Conservation (phyloP, 1,140 invertebrate genomes). For the Drosophila murphyi region DNA sequence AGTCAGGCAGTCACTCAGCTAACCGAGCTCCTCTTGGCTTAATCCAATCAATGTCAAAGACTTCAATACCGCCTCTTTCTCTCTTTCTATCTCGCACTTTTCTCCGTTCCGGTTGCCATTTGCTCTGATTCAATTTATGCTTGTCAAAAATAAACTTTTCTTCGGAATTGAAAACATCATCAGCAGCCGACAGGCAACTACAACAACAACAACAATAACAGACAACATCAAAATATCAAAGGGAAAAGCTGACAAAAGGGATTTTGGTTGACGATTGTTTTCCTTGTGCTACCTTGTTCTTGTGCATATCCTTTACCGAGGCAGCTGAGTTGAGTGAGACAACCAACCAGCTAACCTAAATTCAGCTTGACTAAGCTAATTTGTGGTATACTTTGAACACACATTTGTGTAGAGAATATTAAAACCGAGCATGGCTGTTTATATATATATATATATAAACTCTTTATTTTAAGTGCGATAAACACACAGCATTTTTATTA, state of each 20-base stretch:
- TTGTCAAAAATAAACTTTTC: slow-evolving; percentile 37
- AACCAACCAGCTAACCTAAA: neutral
- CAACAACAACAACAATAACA: neutral
- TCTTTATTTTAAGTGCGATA: neutral
- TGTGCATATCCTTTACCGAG: neutral
- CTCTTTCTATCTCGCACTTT: neutral
- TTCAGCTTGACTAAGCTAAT: neutral
- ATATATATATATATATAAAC: neutral
- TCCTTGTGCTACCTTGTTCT: neutral
- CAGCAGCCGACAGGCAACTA: slow-evolving; percentile 1
- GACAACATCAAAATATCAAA: slow-evolving; percentile 8
- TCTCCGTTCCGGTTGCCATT: slow-evolving; percentile 29
- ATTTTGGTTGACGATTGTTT: neutral
- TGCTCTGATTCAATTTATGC: slow-evolving; percentile 57
- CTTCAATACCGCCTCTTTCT: slow-evolving; percentile 32
- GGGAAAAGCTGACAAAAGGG: slow-evolving; percentile 13
- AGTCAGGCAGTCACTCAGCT: neutral
- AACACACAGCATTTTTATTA: neutral
- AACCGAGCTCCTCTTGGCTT: slow-evolving; percentile 13
- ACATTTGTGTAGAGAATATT: neutral
- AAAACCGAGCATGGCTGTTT: neutral
- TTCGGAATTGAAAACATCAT: slow-evolving; percentile 51
- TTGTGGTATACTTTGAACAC: neutral
- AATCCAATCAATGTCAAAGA: slow-evolving; percentile 60
- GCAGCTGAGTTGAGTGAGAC: neutral